Evolutionary conservation across 1,140 invertebrate genomes (phyloP), one percentile per base, ranked within the genome.

Genomic region (Procambarus clarkii): DNA sequence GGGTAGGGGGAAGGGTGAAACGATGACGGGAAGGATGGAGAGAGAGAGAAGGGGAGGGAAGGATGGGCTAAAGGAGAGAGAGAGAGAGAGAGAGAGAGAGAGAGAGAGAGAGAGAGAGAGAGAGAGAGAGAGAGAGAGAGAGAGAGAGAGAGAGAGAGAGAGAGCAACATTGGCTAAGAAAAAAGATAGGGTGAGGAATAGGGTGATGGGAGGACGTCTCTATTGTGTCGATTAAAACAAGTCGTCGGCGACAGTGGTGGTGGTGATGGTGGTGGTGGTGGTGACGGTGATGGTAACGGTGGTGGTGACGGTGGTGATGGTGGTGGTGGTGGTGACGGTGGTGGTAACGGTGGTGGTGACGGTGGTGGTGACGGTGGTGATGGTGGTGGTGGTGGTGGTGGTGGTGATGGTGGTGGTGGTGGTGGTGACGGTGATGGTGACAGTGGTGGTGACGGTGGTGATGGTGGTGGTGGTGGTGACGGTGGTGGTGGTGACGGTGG

Each of bases 201-300:
- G 74, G 34, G 34, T 46, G 85, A 58, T 34, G 44, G 71, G 21
- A 58, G 50, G 45, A 58, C 71, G 74, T 86, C 87, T 82, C 87
- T 81, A 88, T 88, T 88, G 87, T 88, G 82, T 88, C 79, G 87
- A 88, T 88, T 88, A 88, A 88, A 81, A 82, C 87, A 80, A 34
- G 60, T 34, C 87, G 79, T 86, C 85, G 78, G 74, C 48, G 76
- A 34, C 34, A 34, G 34, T 5, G 50, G 50, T 54, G 76, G 21
- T 24, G 24, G 15, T 54, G 11, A 2, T 7, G 50, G 11, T 54
- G 7, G 4, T 54, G 50, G 4, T 54, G 50, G 18, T n/a, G 4
- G n/a, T 15, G 21, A 24, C 2, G 34, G 3, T 44, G 46, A n/a
- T 54, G 2, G 48, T 21, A 3, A 18, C 4, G 11, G 48, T 80